phyloP scores from a whole-genome alignment of 2,113 vertebrate genomes.

The Prochilodus magdalenae region DNA sequence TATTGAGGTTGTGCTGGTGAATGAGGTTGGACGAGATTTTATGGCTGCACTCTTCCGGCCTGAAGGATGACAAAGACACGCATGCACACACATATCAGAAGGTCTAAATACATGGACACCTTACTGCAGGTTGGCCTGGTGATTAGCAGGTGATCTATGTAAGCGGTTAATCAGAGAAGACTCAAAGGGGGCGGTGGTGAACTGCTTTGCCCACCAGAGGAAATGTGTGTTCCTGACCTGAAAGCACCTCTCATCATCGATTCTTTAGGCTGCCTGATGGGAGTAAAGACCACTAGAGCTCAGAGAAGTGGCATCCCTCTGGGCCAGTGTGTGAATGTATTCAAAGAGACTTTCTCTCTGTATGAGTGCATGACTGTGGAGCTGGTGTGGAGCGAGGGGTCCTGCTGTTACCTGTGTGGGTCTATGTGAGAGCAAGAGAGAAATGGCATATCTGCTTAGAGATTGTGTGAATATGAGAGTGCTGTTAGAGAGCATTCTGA shows the following conservation, averaged over 20 bases:
- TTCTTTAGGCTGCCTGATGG: conserved; percentile 46
- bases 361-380: conserved; percentile 32
- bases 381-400: conserved; percentile 38
- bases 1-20: conserved; percentile 51
- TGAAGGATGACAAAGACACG: conserved; percentile 1
- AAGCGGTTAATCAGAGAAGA: conserved; percentile 44
- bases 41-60: not conserved
- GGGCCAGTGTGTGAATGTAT: conserved; percentile 47
- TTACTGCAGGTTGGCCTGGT: conserved; percentile 2
- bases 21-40: conserved; percentile 20
- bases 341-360: conserved; percentile 42
- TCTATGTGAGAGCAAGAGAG: conserved; percentile 10
- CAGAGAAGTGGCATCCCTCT: conserved; percentile 29
- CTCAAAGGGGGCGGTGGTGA: not conserved
- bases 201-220: conserved; percentile 13
- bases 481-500: conserved; percentile 44
- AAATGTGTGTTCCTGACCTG: conserved; percentile 32
- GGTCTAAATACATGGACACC: conserved; percentile 45
- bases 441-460: conserved; percentile 30
- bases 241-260: conserved; percentile 45
- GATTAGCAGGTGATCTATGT: conserved; percentile 25
- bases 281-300: conserved; percentile 47
- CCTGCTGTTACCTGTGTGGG: conserved; percentile 44
- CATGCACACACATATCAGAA: conserved; percentile 15
- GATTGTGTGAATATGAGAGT: conserved; percentile 32